Evolutionary conservation across 2,113 vertebrate species (phyloP).

Genomic region (Carlito syrichta): DNA sequence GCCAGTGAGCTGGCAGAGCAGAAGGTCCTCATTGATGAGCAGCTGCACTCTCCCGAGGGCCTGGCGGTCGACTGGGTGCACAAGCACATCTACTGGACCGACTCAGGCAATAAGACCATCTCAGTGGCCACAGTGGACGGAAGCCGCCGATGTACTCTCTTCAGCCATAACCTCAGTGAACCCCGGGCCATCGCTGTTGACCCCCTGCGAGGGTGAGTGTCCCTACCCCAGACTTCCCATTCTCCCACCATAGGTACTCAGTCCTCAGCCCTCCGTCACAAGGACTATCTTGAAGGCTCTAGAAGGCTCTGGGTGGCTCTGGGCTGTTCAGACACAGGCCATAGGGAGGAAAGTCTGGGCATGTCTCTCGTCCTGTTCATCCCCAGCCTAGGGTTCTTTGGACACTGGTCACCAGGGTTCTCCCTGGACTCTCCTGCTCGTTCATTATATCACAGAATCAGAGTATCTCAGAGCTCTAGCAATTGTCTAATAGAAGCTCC

Average conservation of each 20-base stretch:
- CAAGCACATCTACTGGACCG: constrained; percentile 98
- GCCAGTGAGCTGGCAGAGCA: constrained; percentile 92
- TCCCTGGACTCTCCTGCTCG: neutral
- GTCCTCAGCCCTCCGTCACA: neutral
- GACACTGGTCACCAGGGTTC: neutral
- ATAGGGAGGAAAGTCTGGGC: neutral
- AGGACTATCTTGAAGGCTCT: neutral
- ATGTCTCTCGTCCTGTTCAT: neutral
- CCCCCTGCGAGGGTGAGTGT: constrained; percentile 91
- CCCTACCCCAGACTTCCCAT: neutral
- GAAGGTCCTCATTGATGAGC: constrained; percentile 90
- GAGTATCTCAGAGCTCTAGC: neutral
- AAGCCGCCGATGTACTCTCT: constrained; percentile 90
- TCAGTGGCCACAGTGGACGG: constrained; percentile 94
- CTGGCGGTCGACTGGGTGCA: constrained; percentile 98
- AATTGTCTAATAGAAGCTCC: neutral
- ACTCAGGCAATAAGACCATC: constrained; percentile 97
- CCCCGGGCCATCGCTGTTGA: constrained; percentile 96
- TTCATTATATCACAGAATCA: neutral
- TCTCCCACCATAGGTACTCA: neutral
- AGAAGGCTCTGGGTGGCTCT: neutral
- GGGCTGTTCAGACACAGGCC: neutral
- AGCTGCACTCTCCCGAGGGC: constrained; percentile 94
- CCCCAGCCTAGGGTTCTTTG: neutral
- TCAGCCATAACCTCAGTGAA: constrained; percentile 91